Evolutionary conservation across 2,113 vertebrate species (phyloP).

Genomic region (Protomyctophum bolini): DNA sequence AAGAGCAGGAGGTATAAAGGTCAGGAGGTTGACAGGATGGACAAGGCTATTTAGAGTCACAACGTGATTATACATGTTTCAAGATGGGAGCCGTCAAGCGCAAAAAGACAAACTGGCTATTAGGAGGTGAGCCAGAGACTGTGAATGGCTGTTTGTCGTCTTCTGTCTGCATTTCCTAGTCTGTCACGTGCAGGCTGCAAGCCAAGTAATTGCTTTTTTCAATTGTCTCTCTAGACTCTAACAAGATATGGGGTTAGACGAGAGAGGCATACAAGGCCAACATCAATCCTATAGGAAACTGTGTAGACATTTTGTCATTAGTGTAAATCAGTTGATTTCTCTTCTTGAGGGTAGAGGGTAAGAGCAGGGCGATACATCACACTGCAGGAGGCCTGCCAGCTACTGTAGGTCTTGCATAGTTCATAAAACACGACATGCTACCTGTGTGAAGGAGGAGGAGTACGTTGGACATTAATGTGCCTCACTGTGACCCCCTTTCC

Average conservation of each 20-base stretch:
- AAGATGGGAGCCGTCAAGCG: slow-evolving; percentile 13
- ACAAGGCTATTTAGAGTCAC: slow-evolving; percentile 24
- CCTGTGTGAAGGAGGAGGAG: too few species aligned
- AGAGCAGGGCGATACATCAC: slow-evolving; percentile 12
- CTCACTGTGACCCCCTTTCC: too few species aligned
- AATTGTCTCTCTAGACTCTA: slow-evolving; percentile 64
- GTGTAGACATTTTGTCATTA: slow-evolving; percentile 43
- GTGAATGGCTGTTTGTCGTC: slow-evolving; percentile 19
- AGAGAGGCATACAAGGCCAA: slow-evolving; percentile 44
- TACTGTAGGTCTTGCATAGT: neutral
- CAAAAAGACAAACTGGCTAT: neutral
- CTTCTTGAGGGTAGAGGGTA: neutral
- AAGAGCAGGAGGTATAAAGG: slow-evolving; percentile 16
- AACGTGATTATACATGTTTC: slow-evolving; percentile 53
- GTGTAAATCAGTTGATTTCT: slow-evolving; percentile 52
- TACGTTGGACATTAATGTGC: too few species aligned
- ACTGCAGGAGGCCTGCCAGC: neutral
- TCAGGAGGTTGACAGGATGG: slow-evolving; percentile 8
- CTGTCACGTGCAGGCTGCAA: slow-evolving; percentile 35
- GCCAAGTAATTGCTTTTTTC: slow-evolving; percentile 68
- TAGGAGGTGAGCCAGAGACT: neutral
- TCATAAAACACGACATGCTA: slow-evolving; percentile 17
- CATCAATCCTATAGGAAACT: slow-evolving; percentile 42
- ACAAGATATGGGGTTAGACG: slow-evolving; percentile 48
- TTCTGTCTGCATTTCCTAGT: slow-evolving; percentile 42